These are phyloP conservation scores for Jacana jacana DNA, from an alignment of 2,113 vertebrate species.

Conservation along the genomic window DNA sequence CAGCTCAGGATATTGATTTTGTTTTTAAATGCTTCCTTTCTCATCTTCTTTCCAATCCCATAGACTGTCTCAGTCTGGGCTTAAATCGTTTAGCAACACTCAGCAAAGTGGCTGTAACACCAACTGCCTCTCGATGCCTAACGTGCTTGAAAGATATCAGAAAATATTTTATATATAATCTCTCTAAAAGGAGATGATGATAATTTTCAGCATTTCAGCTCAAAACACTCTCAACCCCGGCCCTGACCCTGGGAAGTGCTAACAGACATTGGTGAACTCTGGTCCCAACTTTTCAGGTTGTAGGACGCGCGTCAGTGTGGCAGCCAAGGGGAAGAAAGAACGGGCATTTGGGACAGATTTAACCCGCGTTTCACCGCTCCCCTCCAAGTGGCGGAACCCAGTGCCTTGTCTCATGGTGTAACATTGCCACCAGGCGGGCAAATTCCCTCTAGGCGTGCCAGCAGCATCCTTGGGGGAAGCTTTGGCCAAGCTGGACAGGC, in stretches of 20 bases:
- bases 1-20: neutral
- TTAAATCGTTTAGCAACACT: neutral
- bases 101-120: neutral
- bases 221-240: neutral
- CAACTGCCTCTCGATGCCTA: neutral
- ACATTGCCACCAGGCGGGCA: slow-evolving; percentile 51
- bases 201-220: neutral
- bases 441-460: neutral
- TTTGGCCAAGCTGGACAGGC: neutral
- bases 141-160: neutral
- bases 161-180: neutral
- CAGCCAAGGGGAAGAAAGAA: neutral
- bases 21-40: neutral
- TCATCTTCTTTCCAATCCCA: neutral
- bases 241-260: neutral
- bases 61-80: neutral
- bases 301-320: fast-evolving
- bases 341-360: fast-evolving
- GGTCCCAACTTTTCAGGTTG: fast-evolving
- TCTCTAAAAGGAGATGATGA: neutral
- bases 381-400: fast-evolving
- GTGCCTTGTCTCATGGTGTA: neutral
- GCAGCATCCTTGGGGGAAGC: neutral
- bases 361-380: fast-evolving
- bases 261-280: fast-evolving